Conservation (phyloP, 2,113 vertebrate species). For the Cheilinus undulatus region DNA sequence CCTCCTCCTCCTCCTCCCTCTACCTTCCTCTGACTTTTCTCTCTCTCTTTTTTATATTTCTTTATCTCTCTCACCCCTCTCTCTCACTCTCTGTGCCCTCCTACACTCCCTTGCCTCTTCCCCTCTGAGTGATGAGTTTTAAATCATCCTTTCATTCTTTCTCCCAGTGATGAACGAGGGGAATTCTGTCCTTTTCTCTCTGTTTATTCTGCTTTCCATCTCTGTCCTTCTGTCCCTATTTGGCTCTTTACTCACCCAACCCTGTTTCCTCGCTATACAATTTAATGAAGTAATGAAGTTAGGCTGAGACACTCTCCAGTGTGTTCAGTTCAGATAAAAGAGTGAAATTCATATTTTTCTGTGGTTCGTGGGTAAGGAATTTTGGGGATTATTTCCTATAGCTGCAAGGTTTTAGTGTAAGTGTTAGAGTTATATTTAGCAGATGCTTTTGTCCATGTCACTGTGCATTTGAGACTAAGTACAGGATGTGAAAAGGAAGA, state of each 20-base stretch:
- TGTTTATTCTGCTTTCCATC: slow-evolving; percentile 72
- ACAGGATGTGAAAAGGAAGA: background rate
- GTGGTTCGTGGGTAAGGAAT: background rate
- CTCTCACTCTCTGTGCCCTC: background rate
- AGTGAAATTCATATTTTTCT: slow-evolving; percentile 23
- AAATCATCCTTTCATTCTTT: slow-evolving; percentile 73
- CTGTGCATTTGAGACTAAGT: too few relatives aligned
- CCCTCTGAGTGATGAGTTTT: slow-evolving; percentile 74
- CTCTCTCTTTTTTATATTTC: background rate
- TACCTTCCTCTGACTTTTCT: background rate
- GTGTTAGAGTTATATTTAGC: too few relatives aligned
- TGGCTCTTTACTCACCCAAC: slow-evolving; percentile 31
- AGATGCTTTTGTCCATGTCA: too few relatives aligned
- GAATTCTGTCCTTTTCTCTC: slow-evolving; percentile 62
- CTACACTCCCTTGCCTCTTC: slow-evolving; percentile 16
- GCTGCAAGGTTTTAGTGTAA: background rate
- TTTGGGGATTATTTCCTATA: background rate
- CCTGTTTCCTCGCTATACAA: slow-evolving; percentile 18
- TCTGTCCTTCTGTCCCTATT: slow-evolving; percentile 42
- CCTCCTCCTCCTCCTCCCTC: background rate
- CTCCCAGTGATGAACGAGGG: slow-evolving; percentile 54
- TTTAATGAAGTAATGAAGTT: slow-evolving; percentile 66
- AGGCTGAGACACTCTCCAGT: slow-evolving; percentile 18
- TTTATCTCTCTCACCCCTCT: background rate
- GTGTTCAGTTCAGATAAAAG: slow-evolving; percentile 35